Conservation (phyloP, 35 echinoderm and acorn worm genomes). For the Apostichopus parvimensis region DNA sequence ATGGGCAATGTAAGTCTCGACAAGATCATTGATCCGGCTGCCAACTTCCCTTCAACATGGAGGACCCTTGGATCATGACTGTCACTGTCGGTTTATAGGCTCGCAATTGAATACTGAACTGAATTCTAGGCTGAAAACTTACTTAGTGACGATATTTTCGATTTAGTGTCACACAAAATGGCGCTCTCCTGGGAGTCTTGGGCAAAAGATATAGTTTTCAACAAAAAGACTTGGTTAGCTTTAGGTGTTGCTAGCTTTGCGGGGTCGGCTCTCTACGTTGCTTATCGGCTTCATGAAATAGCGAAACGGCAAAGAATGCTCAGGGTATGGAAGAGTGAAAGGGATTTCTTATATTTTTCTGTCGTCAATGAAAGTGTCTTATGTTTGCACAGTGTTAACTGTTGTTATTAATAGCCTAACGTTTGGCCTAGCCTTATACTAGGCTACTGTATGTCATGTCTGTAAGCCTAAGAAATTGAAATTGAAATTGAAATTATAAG, state of each 20-base stretch:
- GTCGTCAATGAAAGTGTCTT: not conserved
- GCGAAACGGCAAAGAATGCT: slow-evolving; percentile 33
- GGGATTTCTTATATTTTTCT: too few relatives aligned
- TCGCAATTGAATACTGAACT: not conserved
- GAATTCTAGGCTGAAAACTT: not conserved
- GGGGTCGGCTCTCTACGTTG: not conserved
- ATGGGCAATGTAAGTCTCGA: too few relatives aligned
- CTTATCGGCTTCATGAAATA: slow-evolving; percentile 27
- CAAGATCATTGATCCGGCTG: too few relatives aligned
- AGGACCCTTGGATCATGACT: too few relatives aligned
- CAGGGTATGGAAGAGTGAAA: not conserved
- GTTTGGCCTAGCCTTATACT: too few relatives aligned
- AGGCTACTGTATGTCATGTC: too few relatives aligned
- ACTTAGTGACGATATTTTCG: not conserved
- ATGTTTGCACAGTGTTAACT: not conserved
- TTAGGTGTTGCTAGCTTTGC: not conserved
- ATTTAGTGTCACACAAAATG: not conserved
- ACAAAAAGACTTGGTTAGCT: slow-evolving; percentile 25
- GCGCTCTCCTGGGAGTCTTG: slow-evolving; percentile 28
- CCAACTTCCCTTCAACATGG: too few relatives aligned
- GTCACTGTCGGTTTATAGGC: not conserved
- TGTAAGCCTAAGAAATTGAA: too few relatives aligned
- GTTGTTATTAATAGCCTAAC: too few relatives aligned
- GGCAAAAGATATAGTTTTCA: not conserved
- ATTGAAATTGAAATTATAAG: too few relatives aligned